Conservation (phyloP, 2,113 vertebrate genomes). For the Paracyprichromis sp. region DNA sequence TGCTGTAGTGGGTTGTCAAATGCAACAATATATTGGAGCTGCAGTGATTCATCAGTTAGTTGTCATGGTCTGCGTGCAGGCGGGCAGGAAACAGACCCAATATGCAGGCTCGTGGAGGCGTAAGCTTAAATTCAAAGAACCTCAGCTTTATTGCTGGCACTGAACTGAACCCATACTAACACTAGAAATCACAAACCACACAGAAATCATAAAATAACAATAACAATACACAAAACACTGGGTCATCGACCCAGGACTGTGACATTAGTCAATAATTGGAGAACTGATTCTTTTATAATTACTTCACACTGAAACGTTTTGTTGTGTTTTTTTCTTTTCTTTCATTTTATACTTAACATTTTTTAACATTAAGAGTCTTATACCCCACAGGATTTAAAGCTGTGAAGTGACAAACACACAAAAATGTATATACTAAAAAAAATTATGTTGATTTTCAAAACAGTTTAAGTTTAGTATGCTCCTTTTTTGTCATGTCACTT, state of each 20-base stretch:
- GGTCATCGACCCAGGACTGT: background rate
- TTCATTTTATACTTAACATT: background rate
- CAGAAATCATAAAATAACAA: background rate
- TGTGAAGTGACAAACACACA: background rate
- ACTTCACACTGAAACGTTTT: background rate
- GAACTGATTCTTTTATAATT: background rate
- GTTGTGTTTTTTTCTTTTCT: background rate
- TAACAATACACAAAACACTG: background rate
- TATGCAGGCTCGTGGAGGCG: fast-evolving
- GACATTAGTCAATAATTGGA: background rate
- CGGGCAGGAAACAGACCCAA: background rate
- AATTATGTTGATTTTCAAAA: background rate
- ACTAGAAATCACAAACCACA: background rate
- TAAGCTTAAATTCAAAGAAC: background rate
- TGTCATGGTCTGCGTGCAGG: background rate
- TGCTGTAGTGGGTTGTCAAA: background rate
- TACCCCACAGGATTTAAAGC: background rate
- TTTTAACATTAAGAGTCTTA: background rate
- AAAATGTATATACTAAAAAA: fast-evolving
- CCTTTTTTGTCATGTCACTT: background rate
- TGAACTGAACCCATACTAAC: background rate
- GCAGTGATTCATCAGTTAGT: background rate
- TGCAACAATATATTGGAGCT: background rate
- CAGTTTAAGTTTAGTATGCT: background rate
- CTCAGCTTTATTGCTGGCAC: background rate